phyloP scores from a whole-genome alignment of 1,140 invertebrate species.

The Saxidomus purpurata region DNA sequence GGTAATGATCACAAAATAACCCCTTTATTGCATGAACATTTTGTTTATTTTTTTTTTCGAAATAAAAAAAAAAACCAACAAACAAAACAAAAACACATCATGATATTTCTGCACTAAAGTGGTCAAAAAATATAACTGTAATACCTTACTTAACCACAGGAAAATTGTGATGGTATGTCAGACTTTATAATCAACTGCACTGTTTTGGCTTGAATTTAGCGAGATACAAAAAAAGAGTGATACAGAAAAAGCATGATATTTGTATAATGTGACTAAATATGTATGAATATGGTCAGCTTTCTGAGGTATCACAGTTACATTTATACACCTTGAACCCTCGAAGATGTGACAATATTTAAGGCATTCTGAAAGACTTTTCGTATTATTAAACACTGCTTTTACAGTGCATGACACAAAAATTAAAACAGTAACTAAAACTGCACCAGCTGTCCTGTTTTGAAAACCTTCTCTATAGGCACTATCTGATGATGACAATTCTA shows the following conservation, averaged over 20 bases:
- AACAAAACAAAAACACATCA: no score
- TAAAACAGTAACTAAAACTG: not conserved
- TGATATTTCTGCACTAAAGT: not conserved
- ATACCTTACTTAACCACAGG: not conserved
- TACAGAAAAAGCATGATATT: not conserved
- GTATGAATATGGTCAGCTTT: slow-evolving; percentile 10
- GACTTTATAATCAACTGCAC: not conserved
- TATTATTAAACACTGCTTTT: slow-evolving; percentile 29
- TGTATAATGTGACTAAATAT: slow-evolving; percentile 30
- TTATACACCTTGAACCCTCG: slow-evolving; percentile 19
- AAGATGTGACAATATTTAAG: slow-evolving; percentile 52
- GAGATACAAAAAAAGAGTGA: not conserved
- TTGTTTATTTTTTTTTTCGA: not conserved
- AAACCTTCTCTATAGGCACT: not conserved
- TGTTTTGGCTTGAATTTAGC: not conserved
- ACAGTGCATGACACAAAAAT: not conserved
- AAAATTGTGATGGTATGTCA: not conserved
- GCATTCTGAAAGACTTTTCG: slow-evolving; percentile 59
- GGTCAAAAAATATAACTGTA: slow-evolving; percentile 43
- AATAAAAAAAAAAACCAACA: not conserved
- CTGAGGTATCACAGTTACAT: slow-evolving; percentile 44
- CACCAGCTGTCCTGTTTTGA: not conserved
- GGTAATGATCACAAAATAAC: not conserved
- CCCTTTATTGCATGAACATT: slow-evolving; percentile 6
- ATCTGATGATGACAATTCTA: not conserved